Evolutionary conservation across 2,888 invertebrate species (phyloP).

Genomic region (Orthonychiurus folsomi): DNA sequence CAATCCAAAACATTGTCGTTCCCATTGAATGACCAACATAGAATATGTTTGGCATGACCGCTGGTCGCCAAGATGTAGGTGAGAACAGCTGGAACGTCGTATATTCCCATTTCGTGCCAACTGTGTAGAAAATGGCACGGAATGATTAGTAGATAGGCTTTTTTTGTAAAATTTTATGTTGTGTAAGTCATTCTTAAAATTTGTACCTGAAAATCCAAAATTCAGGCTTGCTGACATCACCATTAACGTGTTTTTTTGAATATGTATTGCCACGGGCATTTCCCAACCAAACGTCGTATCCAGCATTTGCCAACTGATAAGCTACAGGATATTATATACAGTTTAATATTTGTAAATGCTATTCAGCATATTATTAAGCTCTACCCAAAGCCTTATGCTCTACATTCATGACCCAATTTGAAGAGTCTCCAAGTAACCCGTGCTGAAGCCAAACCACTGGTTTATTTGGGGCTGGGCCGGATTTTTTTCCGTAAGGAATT

Average conservation of each 20-base stretch:
- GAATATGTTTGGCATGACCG: constrained; percentile 42
- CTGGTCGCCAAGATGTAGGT: constrained; percentile 44
- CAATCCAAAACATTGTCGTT: constrained; percentile 35
- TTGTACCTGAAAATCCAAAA: constrained; percentile 31
- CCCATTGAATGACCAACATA: constrained; percentile 49
- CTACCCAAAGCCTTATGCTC: constrained; percentile 18
- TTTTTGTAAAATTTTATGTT: background rate
- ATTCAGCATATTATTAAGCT: too few relatives aligned
- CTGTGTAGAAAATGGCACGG: constrained; percentile 39
- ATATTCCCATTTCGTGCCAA: constrained; percentile 49
- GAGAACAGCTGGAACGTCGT: constrained; percentile 48
- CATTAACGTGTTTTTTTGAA: constrained; percentile 24
- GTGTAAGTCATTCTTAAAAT: background rate
- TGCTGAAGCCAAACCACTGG: constrained; percentile 13
- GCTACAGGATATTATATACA: constrained; percentile 14
- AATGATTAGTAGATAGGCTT: background rate
- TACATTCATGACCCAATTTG: constrained; percentile 17
- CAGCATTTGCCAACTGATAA: constrained; percentile 31
- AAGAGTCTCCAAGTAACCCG: constrained; percentile 17
- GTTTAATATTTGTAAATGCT: too few relatives aligned
- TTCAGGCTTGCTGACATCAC: constrained; percentile 16
- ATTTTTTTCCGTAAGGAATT: constrained; percentile 26
- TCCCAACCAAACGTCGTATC: constrained; percentile 38
- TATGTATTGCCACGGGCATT: constrained; percentile 34
- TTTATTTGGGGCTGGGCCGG: constrained; percentile 14